Evolutionary conservation across 2,888 invertebrate genomes (phyloP).

Genomic region (Osedax frankpressi): DNA sequence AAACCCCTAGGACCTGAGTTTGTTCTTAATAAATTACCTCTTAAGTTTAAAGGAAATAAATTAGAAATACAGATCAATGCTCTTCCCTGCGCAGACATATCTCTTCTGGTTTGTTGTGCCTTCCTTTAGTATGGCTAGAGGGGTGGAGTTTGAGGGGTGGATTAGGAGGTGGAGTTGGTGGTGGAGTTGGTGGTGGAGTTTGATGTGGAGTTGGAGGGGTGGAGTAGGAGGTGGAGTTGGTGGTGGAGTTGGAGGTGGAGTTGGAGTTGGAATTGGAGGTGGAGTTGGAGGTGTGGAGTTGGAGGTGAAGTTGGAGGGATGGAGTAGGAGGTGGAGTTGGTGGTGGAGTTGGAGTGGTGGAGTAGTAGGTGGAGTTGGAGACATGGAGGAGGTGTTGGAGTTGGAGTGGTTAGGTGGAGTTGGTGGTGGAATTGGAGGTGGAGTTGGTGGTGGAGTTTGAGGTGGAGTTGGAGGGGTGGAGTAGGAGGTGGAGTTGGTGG

Average conservation of each 20-base stretch:
- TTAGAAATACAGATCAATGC: no score
- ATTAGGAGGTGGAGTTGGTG: neutral
- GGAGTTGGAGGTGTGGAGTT: conserved; percentile 14
- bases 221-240: neutral
- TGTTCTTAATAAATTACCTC: no score
- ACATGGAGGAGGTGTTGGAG: conserved; percentile 6
- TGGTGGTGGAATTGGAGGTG: conserved; percentile 20
- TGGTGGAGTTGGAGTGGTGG: conserved; percentile 6
- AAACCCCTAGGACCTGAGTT: no score
- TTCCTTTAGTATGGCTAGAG: no score
- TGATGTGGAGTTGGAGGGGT: neutral
- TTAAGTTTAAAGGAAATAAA: no score
- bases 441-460: neutral
- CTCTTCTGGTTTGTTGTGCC: no score
- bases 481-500: neutral
- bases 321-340: neutral
- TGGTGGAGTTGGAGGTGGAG: neutral
- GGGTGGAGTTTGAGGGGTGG: neutral
- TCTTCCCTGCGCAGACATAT: no score
- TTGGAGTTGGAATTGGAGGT: conserved; percentile 6
- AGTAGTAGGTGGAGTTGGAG: conserved; percentile 15
- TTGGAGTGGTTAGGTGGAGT: conserved; percentile 14
- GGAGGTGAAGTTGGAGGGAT: conserved; percentile 7
- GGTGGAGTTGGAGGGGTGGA: neutral
- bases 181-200: no score